A percentile compares a stretch with the other conserved stretches of the same genome.
Conservation (phyloP, 2,113 vertebrate species). For the Numenius arquata region DNA sequence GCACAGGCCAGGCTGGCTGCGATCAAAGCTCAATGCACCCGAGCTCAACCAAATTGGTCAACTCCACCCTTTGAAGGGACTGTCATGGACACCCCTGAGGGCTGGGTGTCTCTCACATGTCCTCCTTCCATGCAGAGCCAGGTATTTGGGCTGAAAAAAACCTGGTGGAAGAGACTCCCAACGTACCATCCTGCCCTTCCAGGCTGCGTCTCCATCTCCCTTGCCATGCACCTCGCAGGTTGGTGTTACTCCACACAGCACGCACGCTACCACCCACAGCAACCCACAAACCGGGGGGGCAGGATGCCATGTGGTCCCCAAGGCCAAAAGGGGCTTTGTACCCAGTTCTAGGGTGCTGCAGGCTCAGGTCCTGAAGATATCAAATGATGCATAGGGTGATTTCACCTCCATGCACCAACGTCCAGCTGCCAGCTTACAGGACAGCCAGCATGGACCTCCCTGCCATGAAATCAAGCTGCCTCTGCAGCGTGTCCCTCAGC, state of each 20-base stretch:
- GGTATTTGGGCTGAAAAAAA: neutral
- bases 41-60: neutral
- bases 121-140: neutral
- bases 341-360: too few relatives aligned
- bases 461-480: accelerated
- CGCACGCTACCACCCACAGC: neutral
- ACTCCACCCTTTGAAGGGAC: neutral
- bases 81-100: accelerated
- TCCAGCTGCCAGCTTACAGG: neutral
- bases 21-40: neutral
- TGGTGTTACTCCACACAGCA: accelerated
- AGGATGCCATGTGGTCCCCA: accelerated
- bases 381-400: accelerated
- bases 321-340: too few relatives aligned
- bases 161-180: neutral
- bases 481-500: neutral
- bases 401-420: neutral
- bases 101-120: accelerated
- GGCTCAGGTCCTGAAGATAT: neutral
- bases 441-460: accelerated
- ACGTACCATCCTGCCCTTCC: neutral
- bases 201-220: accelerated
- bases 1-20: neutral
- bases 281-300: accelerated
- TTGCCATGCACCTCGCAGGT: accelerated